Evolutionary conservation across 2,113 vertebrate genomes (phyloP).

Genomic region (Vanacampus margaritifer): DNA sequence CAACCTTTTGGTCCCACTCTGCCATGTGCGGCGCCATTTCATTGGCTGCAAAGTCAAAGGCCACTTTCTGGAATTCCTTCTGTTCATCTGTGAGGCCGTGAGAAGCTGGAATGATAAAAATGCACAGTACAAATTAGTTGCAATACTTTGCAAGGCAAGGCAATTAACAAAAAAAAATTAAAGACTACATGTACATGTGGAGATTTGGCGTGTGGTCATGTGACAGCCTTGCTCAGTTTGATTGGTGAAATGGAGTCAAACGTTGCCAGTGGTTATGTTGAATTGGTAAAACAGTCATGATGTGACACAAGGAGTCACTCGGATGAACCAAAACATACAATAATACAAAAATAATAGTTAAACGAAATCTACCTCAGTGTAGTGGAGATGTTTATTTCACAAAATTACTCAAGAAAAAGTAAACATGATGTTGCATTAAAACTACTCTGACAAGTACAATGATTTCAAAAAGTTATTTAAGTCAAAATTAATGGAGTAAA

Average conservation of each 20-base stretch:
- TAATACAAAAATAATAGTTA: too few species aligned
- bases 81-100: constrained; percentile 89
- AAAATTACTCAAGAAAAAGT: background rate
- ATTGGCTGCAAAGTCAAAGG: constrained; percentile 89
- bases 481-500: background rate
- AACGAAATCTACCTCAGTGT: too few species aligned
- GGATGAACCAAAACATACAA: too few species aligned
- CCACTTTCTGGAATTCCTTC: constrained; percentile 94
- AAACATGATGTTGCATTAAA: background rate
- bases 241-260: too few species aligned
- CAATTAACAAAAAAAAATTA: too few species aligned
- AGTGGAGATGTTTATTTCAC: too few species aligned
- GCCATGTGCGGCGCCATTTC: constrained; percentile 96
- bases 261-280: too few species aligned
- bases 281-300: too few species aligned
- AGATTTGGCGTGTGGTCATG: too few species aligned
- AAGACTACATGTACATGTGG: too few species aligned
- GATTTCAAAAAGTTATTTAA: background rate
- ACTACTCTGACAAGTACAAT: background rate
- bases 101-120: constrained; percentile 70
- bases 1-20: constrained; percentile 92
- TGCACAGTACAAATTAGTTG: background rate
- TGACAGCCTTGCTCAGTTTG: too few species aligned
- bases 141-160: background rate
- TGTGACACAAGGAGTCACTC: too few species aligned